Evolutionary conservation across 2,113 vertebrate species (phyloP).

Genomic region (Triplophysa rosa): DNA sequence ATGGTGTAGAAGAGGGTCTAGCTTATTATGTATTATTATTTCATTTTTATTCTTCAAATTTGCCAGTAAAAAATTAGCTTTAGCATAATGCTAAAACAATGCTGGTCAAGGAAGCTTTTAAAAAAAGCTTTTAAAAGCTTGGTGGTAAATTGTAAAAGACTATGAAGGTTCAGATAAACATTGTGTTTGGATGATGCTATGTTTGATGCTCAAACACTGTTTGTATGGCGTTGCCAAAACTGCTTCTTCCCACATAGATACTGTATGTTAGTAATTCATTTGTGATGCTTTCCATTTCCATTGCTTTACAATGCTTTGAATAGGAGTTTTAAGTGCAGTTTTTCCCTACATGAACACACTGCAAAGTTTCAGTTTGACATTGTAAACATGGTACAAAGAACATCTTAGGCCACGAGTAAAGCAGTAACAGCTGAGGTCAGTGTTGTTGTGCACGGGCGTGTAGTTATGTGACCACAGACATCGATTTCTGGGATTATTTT

Average conservation of each 20-base stretch:
- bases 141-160: conserved; percentile 2
- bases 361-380: not conserved
- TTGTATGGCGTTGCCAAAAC: conserved; percentile 30
- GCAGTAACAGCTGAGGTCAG: conserved; percentile 4
- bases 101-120: not conserved
- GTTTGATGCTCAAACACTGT: not conserved
- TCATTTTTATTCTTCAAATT: no score
- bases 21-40: not conserved
- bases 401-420: not conserved
- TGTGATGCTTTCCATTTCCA: conserved; percentile 33
- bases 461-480: conserved; percentile 6
- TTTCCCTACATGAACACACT: not conserved
- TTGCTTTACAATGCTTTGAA: conserved; percentile 15
- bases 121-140: not conserved
- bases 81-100: not conserved
- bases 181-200: conserved; percentile 5
- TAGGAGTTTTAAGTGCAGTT: not conserved
- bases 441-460: not conserved
- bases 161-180: not conserved
- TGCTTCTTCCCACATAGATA: conserved; percentile 13
- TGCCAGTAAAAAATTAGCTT: no score
- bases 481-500: conserved; percentile 34
- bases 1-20: not conserved
- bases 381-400: not conserved
- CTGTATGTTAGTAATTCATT: not conserved